Base-by-base conservation (phyloP, 1,140 invertebrate species). In the Maconellicoccus hirsutus region DNA sequence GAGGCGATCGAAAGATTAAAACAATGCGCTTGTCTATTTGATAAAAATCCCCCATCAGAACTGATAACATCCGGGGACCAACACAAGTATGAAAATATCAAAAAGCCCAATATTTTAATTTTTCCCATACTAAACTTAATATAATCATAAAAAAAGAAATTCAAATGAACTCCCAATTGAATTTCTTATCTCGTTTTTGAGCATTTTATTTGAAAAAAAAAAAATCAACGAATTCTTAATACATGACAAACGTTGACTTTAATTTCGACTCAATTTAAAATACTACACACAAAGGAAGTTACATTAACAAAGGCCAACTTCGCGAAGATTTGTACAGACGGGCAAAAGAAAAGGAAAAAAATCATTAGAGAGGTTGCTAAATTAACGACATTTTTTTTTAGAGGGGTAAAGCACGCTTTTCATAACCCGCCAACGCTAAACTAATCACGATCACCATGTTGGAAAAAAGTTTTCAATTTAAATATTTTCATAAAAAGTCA, bases 401-500 rank as follows among this genome's bases (percentile, higher is more conserved):
- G 42, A 52, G 42, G 42, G 42, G 16, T 8, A 52, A 52, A 52
- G n/a, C 42, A 52, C 42, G 42, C 42, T 12, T 16, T 52, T 52
- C n/a, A 16, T 16, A 52, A 52, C n/a, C 42, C n/a, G 16, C 42
- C 42, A 52, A 52, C 42, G 42, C 42, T 52, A 52, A 52, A 52
- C 42, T 52, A 52, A 52, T 52, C 42, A 52, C 42, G 42, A 52
- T 52, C 42, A 52, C 16, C 2, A 8, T 52, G 6, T 52, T 52
- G n/a, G n/a, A 52, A 52, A 14, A 52, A 52, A 52, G 42, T 52
- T 52, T 52, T 52, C 42, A 52, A 52, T 52, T 52, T 52, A 52
- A 52, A 52, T 52, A 52, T 52, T 52, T 52, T 52, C 42, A 52
- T 19, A 52, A 52, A 52, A 52, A 52, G 42, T 52, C 42, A 52